Conservation (phyloP, 2,797 vertebrate genomes). For the Clamator glandarius region DNA sequence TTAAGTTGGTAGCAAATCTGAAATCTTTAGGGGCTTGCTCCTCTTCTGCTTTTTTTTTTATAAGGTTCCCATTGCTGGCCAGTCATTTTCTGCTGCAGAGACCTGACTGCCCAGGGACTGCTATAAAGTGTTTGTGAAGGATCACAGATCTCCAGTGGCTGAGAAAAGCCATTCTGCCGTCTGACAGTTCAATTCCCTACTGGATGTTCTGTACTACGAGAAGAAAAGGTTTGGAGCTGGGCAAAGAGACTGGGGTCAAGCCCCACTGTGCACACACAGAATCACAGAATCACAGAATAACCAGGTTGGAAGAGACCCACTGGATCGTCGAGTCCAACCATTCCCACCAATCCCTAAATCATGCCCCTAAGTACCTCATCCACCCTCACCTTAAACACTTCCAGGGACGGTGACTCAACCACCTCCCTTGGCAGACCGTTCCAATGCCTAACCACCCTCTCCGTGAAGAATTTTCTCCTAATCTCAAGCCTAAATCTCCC, state of each 20-base stretch:
- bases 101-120: neutral
- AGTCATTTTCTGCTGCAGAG: neutral
- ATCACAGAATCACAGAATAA: too few species aligned
- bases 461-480: too few species aligned
- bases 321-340: too few species aligned
- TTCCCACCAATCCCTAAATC: too few species aligned
- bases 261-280: too few species aligned
- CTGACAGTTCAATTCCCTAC: neutral
- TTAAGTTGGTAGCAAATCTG: neutral
- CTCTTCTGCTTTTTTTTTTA: neutral
- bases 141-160: neutral
- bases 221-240: neutral
- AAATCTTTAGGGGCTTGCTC: neutral
- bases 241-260: neutral
- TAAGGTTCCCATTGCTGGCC: neutral
- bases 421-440: too few species aligned
- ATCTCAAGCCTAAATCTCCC: too few species aligned
- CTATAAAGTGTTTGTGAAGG: neutral
- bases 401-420: too few species aligned
- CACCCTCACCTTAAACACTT: too few species aligned
- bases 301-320: too few species aligned
- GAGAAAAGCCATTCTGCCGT: neutral
- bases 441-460: too few species aligned
- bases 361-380: too few species aligned
- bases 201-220: rapidly evolving